Conservation (phyloP, 2,888 invertebrate genomes). For the Zootermopsis nevadensis region DNA sequence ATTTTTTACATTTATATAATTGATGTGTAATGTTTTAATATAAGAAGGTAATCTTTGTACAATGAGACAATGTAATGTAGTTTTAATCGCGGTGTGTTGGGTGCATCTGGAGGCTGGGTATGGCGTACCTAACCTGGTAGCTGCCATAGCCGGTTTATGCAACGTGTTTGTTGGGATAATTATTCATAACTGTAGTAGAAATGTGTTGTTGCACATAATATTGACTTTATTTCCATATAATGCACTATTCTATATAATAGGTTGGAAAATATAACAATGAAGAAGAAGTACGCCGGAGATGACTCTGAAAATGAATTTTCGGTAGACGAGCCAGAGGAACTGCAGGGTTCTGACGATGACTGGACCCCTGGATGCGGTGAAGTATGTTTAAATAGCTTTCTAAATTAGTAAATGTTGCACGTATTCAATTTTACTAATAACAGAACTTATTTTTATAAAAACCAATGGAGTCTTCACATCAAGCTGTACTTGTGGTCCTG, state of each 20-base stretch:
- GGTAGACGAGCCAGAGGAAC: constrained; percentile 64
- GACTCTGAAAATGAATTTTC: constrained; percentile 57
- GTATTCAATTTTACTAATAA: too few species aligned
- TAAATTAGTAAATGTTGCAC: too few species aligned
- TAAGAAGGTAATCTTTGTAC: not conserved
- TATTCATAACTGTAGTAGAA: not conserved
- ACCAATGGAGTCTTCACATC: too few species aligned
- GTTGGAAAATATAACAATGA: not conserved
- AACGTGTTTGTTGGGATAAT: constrained; percentile 8
- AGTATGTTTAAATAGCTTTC: not conserved
- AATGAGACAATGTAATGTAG: not conserved
- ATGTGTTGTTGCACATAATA: not conserved
- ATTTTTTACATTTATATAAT: not conserved
- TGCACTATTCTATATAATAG: constrained; percentile 14
- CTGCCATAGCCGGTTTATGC: constrained; percentile 32
- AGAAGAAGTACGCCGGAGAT: constrained; percentile 49
- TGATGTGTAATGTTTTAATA: not conserved
- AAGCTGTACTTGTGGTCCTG: too few species aligned
- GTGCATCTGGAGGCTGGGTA: not conserved
- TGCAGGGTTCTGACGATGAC: constrained; percentile 63
- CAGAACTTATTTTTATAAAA: too few species aligned
- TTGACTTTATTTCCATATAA: not conserved
- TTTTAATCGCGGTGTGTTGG: not conserved
- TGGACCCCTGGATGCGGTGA: constrained; percentile 61
- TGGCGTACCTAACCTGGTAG: constrained; percentile 32